Evolutionary conservation across 2,113 vertebrate genomes (phyloP).

Genomic region (Embiotoca jacksoni): DNA sequence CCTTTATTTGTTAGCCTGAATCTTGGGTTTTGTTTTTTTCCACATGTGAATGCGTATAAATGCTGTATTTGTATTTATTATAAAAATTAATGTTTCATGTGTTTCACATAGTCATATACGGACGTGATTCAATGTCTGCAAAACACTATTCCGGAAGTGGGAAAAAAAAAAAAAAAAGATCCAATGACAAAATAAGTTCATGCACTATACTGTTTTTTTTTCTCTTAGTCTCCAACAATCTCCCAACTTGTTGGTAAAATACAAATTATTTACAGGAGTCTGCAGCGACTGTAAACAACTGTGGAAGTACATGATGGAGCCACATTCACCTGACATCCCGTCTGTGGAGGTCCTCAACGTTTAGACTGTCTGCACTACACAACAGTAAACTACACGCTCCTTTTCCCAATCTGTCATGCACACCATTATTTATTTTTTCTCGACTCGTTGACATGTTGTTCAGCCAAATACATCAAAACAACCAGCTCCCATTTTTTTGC

Average conservation of each 20-base stretch:
- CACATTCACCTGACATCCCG: background rate
- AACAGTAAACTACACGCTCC: too few species aligned
- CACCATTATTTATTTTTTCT: too few species aligned
- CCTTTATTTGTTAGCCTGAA: background rate
- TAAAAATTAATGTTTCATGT: conserved; percentile 38
- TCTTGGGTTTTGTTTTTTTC: conserved; percentile 7
- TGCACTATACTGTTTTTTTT: background rate
- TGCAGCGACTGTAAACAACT: conserved; percentile 10
- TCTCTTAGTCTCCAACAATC: background rate
- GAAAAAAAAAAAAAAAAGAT: conserved; percentile 3
- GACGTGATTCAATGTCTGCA: too few species aligned
- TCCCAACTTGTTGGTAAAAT: conserved; percentile 12
- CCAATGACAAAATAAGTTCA: conserved; percentile 30
- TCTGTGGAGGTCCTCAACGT: background rate
- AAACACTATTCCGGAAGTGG: background rate
- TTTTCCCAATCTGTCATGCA: too few species aligned
- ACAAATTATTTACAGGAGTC: background rate
- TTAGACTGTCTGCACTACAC: too few species aligned
- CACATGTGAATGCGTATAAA: conserved; percentile 15
- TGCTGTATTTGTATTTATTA: conserved; percentile 14
- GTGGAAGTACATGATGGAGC: background rate
- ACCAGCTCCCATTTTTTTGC: too few species aligned
- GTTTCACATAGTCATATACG: too few species aligned
- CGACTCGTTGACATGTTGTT: too few species aligned
- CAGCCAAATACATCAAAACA: too few species aligned